Conservation (phyloP, 2,888 invertebrate genomes). For the Empis stercorea region DNA sequence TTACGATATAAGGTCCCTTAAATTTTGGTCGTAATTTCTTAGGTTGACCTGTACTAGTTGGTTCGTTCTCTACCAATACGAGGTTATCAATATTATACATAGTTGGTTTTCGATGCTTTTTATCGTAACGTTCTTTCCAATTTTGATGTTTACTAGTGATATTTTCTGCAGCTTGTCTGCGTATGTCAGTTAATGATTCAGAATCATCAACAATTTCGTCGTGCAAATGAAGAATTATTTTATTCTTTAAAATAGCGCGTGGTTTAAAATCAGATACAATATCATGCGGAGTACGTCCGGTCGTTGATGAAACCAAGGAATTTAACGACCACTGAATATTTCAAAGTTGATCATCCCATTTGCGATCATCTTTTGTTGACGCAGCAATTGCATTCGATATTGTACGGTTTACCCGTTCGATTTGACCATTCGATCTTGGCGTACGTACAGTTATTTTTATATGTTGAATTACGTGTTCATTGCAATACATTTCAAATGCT, state of each 20-base stretch:
- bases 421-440: constrained; percentile 15
- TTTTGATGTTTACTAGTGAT: neutral
- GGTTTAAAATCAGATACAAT: constrained; percentile 11
- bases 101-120: neutral
- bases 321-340: constrained; percentile 13
- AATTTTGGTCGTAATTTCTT: constrained; percentile 11
- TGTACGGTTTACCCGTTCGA: constrained; percentile 11
- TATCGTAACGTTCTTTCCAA: neutral
- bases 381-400: constrained; percentile 4
- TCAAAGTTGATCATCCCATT: constrained; percentile 11
- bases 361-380: constrained; percentile 5
- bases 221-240: too few relatives aligned
- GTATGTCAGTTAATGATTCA: neutral
- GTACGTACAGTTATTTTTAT: constrained; percentile 16
- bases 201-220: too few relatives aligned
- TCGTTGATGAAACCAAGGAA: constrained; percentile 8
- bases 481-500: constrained; percentile 15
- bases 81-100: neutral
- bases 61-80: neutral
- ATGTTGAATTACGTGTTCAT: constrained; percentile 15
- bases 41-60: neutral
- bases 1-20: constrained; percentile 11
- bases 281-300: constrained; percentile 13
- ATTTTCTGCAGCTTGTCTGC: neutral
- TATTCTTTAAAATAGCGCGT: too few relatives aligned